Base-by-base conservation (phyloP, 2,113 vertebrate species). In the Caracal caracal region DNA sequence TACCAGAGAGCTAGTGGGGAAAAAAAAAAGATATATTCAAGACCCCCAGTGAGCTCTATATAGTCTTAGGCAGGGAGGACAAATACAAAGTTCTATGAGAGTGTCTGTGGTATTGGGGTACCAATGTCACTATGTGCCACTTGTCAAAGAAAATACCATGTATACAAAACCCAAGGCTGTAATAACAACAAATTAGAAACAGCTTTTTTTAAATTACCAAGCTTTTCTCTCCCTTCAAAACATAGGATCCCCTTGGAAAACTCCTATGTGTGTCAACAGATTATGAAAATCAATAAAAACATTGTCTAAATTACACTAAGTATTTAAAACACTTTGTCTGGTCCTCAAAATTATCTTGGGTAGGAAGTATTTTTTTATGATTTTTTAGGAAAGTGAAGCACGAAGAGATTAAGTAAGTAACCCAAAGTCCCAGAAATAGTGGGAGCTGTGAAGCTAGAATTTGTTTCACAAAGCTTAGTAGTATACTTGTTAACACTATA, bases 151-250 rank as follows among this genome's bases (percentile, higher is more conserved):
- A 96, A 92, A 53, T 10, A 17, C 16, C 10, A 16, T 13, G 9
- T 80, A 30, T 84, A 16, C 63, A 92, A 93, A 75, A 5, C 5
- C 7, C 22, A 83, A 81, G 33, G 10, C 28, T 49, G 20, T 92
- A 84, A 65, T 47, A 87, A 89, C 19, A 91, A 75, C 35, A 80
- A 76, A 71, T 95, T 88, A 89, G 6, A 95, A 78, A n/a, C 6
- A 79, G 10, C 12, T 84, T 94, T 87, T 73, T 82, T 88, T 91
- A 95, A 85, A 28, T 37, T 82, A 13, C 35, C 89, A n/a, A 82
- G 13, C 1, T 28, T 53, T 51, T 94, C 4, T 40, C 15, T 84
- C 5, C 22, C n/a, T 96, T 92, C 78, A 51, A 61, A 80, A 51
- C 19, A 33, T 53, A 35, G 12, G 0, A 11, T 91, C 1, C 3